Evolutionary conservation across 2,113 vertebrate species (phyloP).

Genomic region (Ammodytes dubius): DNA sequence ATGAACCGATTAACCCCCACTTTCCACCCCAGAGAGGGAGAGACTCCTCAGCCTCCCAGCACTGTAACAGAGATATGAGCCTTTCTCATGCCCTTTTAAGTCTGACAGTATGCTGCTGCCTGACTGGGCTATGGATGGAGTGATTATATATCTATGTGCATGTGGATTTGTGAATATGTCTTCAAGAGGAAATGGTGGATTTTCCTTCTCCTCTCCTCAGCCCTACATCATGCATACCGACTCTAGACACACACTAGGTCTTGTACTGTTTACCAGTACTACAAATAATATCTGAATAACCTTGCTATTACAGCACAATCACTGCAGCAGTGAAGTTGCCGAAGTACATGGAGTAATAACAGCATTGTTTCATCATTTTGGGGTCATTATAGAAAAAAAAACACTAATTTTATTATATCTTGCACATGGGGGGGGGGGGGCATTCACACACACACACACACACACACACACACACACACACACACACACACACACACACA

Average conservation of each 20-base stretch:
- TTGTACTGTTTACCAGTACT: no score
- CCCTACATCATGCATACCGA: conserved; percentile 19
- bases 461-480: no score
- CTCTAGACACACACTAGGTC: background rate
- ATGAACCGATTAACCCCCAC: conserved; percentile 72
- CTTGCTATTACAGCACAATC: no score
- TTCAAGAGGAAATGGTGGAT: conserved; percentile 11
- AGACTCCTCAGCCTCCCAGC: conserved; percentile 56
- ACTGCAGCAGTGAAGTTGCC: no score
- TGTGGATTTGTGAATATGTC: conserved; percentile 34
- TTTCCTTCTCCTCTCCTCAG: background rate
- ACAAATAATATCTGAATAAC: no score
- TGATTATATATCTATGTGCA: conserved; percentile 31
- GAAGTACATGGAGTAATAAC: no score
- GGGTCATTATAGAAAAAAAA: no score
- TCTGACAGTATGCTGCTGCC: conserved; percentile 40
- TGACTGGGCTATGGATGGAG: conserved; percentile 15
- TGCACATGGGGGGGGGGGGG: no score
- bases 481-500: no score
- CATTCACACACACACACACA: no score
- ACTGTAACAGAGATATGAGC: conserved; percentile 56
- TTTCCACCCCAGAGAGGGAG: conserved; percentile 39
- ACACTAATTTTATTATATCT: no score
- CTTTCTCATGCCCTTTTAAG: conserved; percentile 51
- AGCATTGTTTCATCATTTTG: no score